Percentiles rank a stretch among this genome's conserved stretches.
Conservation (phyloP, 2,113 vertebrate genomes). For the western clawed frog (Xenopus tropicalis) region UCB_Xtro_10.0 CM004448.2:105663001-105663500, state of each 20-base stretch:
- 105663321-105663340: background rate
- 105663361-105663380: no score
- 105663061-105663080: background rate
- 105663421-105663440: no score
- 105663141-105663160: conserved; percentile 9
- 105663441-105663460: no score
- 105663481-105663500: no score
- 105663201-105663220: background rate
- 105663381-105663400: no score
- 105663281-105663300: background rate
- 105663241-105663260: no score
- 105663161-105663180: background rate
- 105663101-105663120: conserved; percentile 7
- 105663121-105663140: conserved; percentile 6
- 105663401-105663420: no score
- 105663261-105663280: background rate
- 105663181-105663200: background rate
- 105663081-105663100: background rate
- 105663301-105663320: background rate
- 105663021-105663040: background rate
- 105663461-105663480: no score
- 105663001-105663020: background rate
- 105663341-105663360: no score
- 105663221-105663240: background rate
- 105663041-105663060: background rate